A percentile compares a stretch with the other conserved stretches of the same genome.
Evolutionary conservation across 2,113 vertebrate species (phyloP).

Genomic region (Callionymus lyra): DNA sequence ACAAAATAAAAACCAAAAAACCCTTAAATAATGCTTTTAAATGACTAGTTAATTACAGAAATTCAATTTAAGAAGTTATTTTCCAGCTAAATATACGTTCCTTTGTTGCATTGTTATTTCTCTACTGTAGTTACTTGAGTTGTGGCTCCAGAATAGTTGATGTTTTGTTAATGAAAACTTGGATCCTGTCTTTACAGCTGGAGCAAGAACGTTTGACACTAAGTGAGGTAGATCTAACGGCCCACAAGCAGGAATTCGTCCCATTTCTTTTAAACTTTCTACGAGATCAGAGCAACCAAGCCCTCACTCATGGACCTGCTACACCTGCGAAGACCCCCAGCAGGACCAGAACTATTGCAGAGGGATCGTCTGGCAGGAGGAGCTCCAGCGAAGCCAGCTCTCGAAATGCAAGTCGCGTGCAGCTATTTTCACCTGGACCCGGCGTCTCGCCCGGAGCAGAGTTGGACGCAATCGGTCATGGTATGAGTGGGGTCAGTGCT

Average conservation of each 20-base stretch:
- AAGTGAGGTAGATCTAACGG: constrained; percentile 44
- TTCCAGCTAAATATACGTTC: constrained; percentile 8
- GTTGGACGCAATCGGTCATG: constrained; percentile 27
- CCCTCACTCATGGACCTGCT: constrained; percentile 83
- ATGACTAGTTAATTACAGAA: background rate
- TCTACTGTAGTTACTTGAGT: background rate
- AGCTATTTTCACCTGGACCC: constrained; percentile 74
- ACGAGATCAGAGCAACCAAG: constrained; percentile 84
- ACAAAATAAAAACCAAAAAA: background rate
- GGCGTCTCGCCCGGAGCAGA: constrained; percentile 47
- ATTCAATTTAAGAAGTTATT: background rate
- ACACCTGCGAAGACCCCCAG: constrained; percentile 86
- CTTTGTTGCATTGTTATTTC: constrained; percentile 4
- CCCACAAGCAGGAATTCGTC: constrained; percentile 85
- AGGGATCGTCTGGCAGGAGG: constrained; percentile 52
- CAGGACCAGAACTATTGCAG: constrained; percentile 58
- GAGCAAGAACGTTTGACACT: constrained; percentile 40
- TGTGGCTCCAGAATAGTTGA: no score
- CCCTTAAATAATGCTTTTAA: background rate
- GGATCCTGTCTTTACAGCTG: constrained; percentile 34
- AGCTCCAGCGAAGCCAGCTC: constrained; percentile 22
- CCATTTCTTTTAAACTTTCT: constrained; percentile 91
- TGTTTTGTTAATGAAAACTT: background rate
- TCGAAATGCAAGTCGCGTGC: constrained; percentile 67
- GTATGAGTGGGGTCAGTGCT: constrained; percentile 42